A percentile compares a stretch with the other conserved stretches of the same genome.
phyloP scores from a whole-genome alignment of 2,888 invertebrate species.

The Synergus umbraculus region DNA sequence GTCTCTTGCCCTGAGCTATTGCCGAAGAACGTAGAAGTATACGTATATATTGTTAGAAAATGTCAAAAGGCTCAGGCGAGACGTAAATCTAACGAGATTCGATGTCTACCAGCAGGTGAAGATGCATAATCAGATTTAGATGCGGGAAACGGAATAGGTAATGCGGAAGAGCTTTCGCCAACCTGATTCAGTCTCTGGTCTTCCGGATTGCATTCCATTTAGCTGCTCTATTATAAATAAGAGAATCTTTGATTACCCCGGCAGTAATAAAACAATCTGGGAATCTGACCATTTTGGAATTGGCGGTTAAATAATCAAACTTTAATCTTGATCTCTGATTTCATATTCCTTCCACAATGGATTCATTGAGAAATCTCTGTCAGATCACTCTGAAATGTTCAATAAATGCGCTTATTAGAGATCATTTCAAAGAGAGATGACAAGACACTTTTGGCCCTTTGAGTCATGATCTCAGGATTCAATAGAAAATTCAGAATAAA shows the following conservation, averaged over 20 bases:
- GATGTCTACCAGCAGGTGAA: background rate
- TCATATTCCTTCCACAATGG: background rate
- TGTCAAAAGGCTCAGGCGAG: background rate
- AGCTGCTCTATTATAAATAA: background rate
- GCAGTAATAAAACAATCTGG: too few species aligned
- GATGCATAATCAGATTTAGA: background rate
- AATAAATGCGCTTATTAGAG: constrained; percentile 4
- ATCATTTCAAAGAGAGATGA: constrained; percentile 12
- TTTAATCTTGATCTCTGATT: background rate
- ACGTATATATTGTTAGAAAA: background rate
- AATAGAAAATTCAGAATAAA: constrained; percentile 15
- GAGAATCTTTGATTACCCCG: too few species aligned
- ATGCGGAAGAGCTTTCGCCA: constrained; percentile 26
- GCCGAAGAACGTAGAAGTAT: background rate
- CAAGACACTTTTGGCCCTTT: background rate
- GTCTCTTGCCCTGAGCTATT: constrained; percentile 42
- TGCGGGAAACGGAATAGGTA: constrained; percentile 23
- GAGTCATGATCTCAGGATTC: background rate
- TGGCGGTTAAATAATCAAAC: background rate
- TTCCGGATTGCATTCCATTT: constrained; percentile 2
- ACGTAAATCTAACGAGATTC: background rate
- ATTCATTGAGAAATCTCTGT: background rate
- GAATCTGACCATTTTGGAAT: too few species aligned
- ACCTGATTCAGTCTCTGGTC: background rate
- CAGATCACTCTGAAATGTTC: background rate